Base-by-base conservation (phyloP, 1,140 invertebrate species). In the Chrysoperla carnea region DNA sequence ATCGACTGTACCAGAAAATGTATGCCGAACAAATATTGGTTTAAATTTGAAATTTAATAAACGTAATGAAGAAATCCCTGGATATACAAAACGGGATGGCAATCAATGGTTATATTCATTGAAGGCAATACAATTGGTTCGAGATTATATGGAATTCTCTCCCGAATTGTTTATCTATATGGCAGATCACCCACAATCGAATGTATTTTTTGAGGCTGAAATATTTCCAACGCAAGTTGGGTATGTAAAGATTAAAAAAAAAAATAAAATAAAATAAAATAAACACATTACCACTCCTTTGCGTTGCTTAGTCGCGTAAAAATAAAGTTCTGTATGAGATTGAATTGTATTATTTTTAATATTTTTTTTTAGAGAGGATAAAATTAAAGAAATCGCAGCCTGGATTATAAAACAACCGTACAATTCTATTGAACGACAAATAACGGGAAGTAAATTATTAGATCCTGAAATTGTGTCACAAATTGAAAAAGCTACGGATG, bases 41-140 rank as follows among this genome's bases (percentile, higher is more conserved):
- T 66, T 97, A 8, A 88, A 92, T 60, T 65, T 98, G 1, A 97
- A 96, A 59, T 89, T 84, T 51, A 87, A 81, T 40, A 90, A 85
- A 59, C 78, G 82, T 56, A 74, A 76, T 49, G 68, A 70, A 55
- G 66, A 84, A 61, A 69, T 89, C 1, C 70, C 76, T 23, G 89
- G 88, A 8, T 94, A 81, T 56, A 90, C 89, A 0, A 79, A 68
- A 40, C 83, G 78, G 54, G n/a, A 33, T 33, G 69, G 72, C 11
- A 71, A 71, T 47, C 58, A 70, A 15, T 95, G 90, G 90, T 57
- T 73, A 6, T 95, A 92, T 56, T 88, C 89, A 1, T 50, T 65
- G n/a, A 78, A 83, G 50, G 73, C 81, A 9, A 51, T 88, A 1
- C 62, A 80, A n/a, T 57, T 82, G 1, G 70, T 95, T 12, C 52